Conservation (phyloP, 2,113 vertebrate genomes). For the Myotis lucifugus region DNA sequence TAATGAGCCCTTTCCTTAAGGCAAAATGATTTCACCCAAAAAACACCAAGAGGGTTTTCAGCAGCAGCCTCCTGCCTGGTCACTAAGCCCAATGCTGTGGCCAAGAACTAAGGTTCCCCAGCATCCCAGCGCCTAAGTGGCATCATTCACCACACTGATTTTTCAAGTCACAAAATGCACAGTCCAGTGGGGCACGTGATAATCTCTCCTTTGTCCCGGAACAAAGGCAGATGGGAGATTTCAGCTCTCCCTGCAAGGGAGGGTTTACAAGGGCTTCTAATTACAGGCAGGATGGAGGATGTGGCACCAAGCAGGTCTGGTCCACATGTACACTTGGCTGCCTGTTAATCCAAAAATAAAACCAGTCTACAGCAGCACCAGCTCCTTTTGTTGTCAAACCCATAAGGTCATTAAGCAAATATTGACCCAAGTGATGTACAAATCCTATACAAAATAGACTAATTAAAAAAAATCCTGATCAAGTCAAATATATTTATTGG, state of each 20-base stretch:
- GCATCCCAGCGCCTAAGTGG: constrained; percentile 15
- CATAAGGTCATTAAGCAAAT: constrained; percentile 49
- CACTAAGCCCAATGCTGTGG: not conserved
- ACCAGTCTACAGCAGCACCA: not conserved
- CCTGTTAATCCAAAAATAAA: constrained; percentile 62
- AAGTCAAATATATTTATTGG: not conserved
- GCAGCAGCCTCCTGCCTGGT: not conserved
- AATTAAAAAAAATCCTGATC: not conserved
- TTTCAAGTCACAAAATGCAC: constrained; percentile 69
- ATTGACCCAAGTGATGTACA: constrained; percentile 27
- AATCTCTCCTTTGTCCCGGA: constrained; percentile 76
- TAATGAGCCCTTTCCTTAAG: not conserved
- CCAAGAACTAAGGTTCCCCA: not conserved
- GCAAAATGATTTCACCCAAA: not conserved
- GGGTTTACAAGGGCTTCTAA: constrained; percentile 67
- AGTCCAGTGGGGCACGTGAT: constrained; percentile 73
- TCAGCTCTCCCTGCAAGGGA: constrained; percentile 53
- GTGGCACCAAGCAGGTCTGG: constrained; percentile 52
- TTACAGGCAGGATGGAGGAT: constrained; percentile 54
- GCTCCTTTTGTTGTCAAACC: constrained; percentile 58
- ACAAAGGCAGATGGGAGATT: constrained; percentile 77
- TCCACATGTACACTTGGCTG: constrained; percentile 27
- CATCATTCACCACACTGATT: constrained; percentile 51
- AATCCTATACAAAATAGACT: constrained; percentile 22
- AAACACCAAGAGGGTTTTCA: not conserved